These are phyloP conservation scores for Lasioglossum lativentre DNA, from an alignment of 2,888 invertebrate species.

Conservation along the genomic window DNA sequence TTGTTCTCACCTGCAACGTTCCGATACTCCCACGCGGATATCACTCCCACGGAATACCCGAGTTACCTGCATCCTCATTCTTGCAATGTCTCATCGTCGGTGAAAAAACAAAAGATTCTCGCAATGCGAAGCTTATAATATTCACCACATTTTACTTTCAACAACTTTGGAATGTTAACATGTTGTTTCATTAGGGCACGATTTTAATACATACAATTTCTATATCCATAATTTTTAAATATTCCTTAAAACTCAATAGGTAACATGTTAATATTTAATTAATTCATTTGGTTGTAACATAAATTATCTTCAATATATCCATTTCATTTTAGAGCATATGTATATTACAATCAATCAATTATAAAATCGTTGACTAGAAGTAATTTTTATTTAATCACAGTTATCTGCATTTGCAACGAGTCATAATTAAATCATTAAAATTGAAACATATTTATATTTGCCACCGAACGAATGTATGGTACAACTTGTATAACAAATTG, in stretches of 20 bases:
- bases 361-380: too few relatives aligned
- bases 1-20: constrained; percentile 53
- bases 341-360: too few relatives aligned
- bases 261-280: too few relatives aligned
- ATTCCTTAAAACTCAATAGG: neutral
- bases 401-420: too few relatives aligned
- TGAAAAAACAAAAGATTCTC: constrained; percentile 13
- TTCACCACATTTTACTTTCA: neutral
- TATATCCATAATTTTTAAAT: neutral
- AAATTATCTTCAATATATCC: neutral
- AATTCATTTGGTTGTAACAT: too few relatives aligned
- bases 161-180: neutral
- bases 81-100: neutral
- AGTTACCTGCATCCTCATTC: constrained; percentile 54
- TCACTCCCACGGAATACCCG: constrained; percentile 45
- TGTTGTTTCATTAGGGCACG: neutral
- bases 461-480: neutral
- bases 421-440: neutral
- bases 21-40: constrained; percentile 55
- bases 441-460: neutral
- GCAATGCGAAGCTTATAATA: neutral
- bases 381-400: neutral
- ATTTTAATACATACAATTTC: too few relatives aligned
- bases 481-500: neutral
- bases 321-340: neutral